Evolutionary conservation across 2,888 invertebrate genomes (phyloP), one percentile per base, ranked within the genome.

Genomic region (Acanthococcus lagerstroemiae): DNA sequence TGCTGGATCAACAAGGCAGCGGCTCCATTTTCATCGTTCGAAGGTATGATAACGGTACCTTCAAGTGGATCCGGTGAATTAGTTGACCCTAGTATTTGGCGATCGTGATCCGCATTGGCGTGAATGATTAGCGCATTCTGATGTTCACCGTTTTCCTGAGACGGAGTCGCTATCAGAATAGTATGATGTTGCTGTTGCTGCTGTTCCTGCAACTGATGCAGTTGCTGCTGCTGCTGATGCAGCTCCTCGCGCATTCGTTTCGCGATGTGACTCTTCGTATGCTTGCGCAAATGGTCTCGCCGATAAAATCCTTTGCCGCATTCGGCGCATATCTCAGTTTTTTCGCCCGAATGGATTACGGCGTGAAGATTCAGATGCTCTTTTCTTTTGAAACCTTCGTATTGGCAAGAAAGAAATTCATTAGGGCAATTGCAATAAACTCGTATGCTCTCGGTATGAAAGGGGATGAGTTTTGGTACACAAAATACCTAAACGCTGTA

Each of bases 221-320:
- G 73, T 45, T 73, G 73, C 46, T 73, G 72, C 30, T 73, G 73
- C 56, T 88, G 81, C 24, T 66, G 66, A 26, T 69, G 69, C 44
- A 68, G 45, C 46, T 86, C 85, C 74, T 87, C 88, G 70, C 88
- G 86, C 61, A 85, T 83, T 46, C 88, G 81, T 73, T 86, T 84
- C 22, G 85, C 83, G 72, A 86, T 80, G 76, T 89, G 89, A 69
- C 87, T 87, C 57, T 87, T 82, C 27, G 86, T 83, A 76, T 89
- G 89, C 74, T 89, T 90, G 73, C 88, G 80, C 68, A 91, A 79
- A 77, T 90, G 90, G 77, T 90, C 90, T 74, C 90, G 90, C 71
- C 91, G 84, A 77, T 91, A 90, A 78, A 91, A 91, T 7, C 81
- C 81, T 76, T 88, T 88, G 50, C 87, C 87, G 72, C 88, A 88